Conservation (phyloP, 1,140 invertebrate species). For the Cephus cinctus region DNA sequence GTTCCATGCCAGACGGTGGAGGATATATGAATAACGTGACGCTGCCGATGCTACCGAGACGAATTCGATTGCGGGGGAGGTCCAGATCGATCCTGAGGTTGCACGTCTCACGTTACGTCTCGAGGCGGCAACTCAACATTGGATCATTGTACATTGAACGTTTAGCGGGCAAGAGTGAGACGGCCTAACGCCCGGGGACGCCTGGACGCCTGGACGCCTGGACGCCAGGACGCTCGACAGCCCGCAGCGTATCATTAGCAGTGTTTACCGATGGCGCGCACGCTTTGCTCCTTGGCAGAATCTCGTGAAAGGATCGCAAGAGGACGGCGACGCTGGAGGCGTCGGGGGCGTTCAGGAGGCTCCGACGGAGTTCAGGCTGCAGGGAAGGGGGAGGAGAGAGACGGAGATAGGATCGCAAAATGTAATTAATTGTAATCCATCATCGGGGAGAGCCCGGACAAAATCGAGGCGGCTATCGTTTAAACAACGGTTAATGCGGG, state of each 20-base stretch:
- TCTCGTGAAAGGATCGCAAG: background rate
- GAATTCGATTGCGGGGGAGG: too few species aligned
- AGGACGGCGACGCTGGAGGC: background rate
- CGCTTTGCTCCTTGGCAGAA: background rate
- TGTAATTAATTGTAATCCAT: slow-evolving; percentile 7
- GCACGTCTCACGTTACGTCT: too few species aligned
- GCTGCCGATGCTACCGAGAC: too few species aligned
- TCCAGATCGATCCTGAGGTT: too few species aligned
- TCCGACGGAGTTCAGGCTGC: background rate
- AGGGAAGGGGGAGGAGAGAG: background rate
- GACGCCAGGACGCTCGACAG: too few species aligned
- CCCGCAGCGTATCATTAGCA: background rate
- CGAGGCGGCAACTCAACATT: too few species aligned
- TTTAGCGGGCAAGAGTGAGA: too few species aligned
- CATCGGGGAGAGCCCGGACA: slow-evolving; percentile 1
- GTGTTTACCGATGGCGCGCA: background rate
- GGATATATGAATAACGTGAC: too few species aligned
- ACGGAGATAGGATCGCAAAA: slow-evolving; percentile 3
- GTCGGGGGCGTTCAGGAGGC: background rate
- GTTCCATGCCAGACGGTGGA: slow-evolving; percentile 27
- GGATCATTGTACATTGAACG: too few species aligned
- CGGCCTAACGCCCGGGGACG: too few species aligned
- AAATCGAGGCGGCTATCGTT: slow-evolving; percentile 1
- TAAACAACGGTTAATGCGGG: slow-evolving; percentile 5
- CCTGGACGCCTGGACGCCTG: too few species aligned